These are phyloP conservation scores for Glossosoma conforme DNA, from an alignment of 1,140 invertebrate species.

Conservation along the genomic window DNA sequence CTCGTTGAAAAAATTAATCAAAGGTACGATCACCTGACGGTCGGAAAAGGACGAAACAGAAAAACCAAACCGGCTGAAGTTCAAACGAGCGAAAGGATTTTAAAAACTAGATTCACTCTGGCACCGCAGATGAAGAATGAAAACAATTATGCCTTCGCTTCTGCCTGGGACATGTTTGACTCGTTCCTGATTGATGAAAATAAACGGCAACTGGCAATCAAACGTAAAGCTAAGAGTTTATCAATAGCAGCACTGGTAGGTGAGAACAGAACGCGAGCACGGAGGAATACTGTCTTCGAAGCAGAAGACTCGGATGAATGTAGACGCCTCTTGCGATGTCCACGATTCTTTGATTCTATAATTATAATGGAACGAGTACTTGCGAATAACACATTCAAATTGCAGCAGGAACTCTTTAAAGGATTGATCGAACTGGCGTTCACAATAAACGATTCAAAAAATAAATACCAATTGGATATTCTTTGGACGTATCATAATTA, in stretches of 20 bases:
- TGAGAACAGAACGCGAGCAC: neutral
- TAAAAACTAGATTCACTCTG: conserved; percentile 58
- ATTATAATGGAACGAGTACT: conserved; percentile 63
- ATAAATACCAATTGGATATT: conserved; percentile 52
- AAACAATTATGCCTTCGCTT: conserved; percentile 59
- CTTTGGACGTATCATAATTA: conserved; percentile 59
- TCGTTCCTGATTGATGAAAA: conserved; percentile 46
- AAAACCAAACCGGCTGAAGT: conserved; percentile 59
- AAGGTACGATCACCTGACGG: conserved; percentile 58
- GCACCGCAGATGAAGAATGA: conserved; percentile 48
- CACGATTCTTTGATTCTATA: conserved; percentile 53
- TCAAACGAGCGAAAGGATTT: conserved; percentile 56
- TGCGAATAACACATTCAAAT: conserved; percentile 58
- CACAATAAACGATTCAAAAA: conserved; percentile 2
- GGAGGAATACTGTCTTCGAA: neutral
- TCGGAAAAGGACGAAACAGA: conserved; percentile 56
- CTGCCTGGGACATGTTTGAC: conserved; percentile 70
- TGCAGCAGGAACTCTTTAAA: conserved; percentile 60
- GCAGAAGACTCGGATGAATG: conserved; percentile 3
- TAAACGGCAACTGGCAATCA: neutral
- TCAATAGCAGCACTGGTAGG: neutral
- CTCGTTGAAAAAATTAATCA: conserved; percentile 57
- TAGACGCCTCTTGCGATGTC: neutral
- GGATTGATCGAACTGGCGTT: conserved; percentile 36
- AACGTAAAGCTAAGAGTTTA: too few species aligned